Conservation (phyloP, 1,140 invertebrate species). For the Medauroidea extradentata region DNA sequence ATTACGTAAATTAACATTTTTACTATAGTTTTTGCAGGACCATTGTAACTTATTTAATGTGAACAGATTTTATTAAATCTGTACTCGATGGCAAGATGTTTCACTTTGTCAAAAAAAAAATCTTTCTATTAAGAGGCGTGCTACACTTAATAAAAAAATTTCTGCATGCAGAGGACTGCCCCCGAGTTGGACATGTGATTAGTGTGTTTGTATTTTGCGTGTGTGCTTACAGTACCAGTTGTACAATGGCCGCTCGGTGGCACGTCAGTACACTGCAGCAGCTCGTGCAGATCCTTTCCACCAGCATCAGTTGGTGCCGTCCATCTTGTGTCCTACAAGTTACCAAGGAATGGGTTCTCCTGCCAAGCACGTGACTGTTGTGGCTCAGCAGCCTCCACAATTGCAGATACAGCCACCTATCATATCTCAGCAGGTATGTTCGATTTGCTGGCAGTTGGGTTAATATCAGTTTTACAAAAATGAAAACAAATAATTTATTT, state of each 20-base stretch:
- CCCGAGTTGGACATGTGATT: too few relatives aligned
- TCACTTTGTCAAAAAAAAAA: too few relatives aligned
- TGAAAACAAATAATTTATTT: background rate
- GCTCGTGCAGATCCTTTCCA: conserved; percentile 66
- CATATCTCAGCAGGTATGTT: conserved; percentile 59
- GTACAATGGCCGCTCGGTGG: conserved; percentile 70
- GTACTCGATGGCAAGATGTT: too few relatives aligned
- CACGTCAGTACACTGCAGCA: conserved; percentile 57
- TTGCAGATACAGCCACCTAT: conserved; percentile 65
- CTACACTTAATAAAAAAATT: too few relatives aligned
- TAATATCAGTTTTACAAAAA: background rate
- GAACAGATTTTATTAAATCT: too few relatives aligned
- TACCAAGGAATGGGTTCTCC: conserved; percentile 81
- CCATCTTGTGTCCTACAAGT: conserved; percentile 78
- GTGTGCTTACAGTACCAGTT: conserved; percentile 91
- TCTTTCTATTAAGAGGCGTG: too few relatives aligned
- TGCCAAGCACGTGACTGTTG: conserved; percentile 86
- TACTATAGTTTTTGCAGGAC: too few relatives aligned
- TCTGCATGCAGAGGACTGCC: too few relatives aligned
- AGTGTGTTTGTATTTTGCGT: too few relatives aligned
- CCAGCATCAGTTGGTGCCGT: conserved; percentile 83
- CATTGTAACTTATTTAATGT: too few relatives aligned
- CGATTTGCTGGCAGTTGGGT: too few relatives aligned
- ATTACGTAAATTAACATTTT: too few relatives aligned
- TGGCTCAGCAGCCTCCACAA: conserved; percentile 59